These are phyloP conservation scores for Homalodisca vitripennis DNA, from an alignment of 1,140 invertebrate genomes.

Conservation along the genomic window DNA sequence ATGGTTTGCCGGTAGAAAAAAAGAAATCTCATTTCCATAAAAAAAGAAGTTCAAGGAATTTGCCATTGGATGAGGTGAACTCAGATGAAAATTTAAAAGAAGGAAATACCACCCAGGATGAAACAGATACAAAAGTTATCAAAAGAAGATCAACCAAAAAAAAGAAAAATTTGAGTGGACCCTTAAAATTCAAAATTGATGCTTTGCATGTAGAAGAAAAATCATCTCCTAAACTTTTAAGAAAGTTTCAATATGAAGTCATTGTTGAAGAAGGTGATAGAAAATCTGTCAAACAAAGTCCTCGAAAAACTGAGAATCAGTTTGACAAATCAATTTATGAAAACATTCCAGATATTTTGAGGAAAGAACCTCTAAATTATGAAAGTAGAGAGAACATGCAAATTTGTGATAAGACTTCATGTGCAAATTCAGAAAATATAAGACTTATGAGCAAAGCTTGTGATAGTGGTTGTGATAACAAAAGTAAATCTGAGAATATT, in stretches of 20 bases:
- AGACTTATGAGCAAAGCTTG: background rate
- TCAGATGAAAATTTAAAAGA: background rate
- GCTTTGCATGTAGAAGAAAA: constrained; percentile 23
- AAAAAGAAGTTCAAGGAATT: background rate
- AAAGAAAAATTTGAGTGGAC: too few relatives aligned
- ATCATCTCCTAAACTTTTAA: constrained; percentile 16
- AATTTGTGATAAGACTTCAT: background rate
- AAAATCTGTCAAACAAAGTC: background rate
- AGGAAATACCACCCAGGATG: background rate
- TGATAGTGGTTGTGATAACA: constrained; percentile 18
- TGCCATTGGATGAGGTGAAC: background rate
- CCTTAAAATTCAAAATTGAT: constrained; percentile 27
- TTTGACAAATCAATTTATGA: background rate
- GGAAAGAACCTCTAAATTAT: background rate
- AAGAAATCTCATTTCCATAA: constrained; percentile 18
- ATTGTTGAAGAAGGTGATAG: constrained; percentile 32
- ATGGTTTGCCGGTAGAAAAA: background rate
- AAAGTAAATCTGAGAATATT: too few relatives aligned
- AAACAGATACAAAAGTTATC: background rate
- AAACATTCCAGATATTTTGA: constrained; percentile 8
- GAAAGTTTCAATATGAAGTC: constrained; percentile 32
- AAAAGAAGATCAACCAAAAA: constrained; percentile 17
- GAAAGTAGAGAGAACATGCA: background rate
- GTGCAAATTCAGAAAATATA: background rate
- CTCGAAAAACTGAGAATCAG: constrained; percentile 1